These are phyloP conservation scores for Drosophila arawakana DNA, from an alignment of 1,140 invertebrate genomes.

Conservation along the genomic window DNA sequence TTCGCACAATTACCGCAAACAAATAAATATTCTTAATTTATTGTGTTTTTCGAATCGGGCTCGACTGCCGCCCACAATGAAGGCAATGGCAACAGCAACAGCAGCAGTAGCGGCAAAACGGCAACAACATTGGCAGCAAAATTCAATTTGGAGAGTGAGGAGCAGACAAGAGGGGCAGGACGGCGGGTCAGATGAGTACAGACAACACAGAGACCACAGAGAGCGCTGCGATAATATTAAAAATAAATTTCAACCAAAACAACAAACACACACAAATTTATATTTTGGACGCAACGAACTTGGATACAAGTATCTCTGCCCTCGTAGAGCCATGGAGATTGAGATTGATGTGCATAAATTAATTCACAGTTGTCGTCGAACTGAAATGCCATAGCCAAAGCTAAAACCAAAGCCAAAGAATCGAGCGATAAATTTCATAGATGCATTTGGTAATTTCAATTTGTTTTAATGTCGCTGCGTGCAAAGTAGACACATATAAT, in stretches of 20 bases:
- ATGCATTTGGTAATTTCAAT: slow-evolving; percentile 82
- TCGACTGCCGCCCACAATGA: slow-evolving; percentile 66
- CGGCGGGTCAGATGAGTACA: slow-evolving; percentile 31
- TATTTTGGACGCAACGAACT: slow-evolving; percentile 14
- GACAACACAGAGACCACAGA: slow-evolving; percentile 37
- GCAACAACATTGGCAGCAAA: slow-evolving; percentile 22
- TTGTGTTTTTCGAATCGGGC: slow-evolving; percentile 69
- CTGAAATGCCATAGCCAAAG: background rate
- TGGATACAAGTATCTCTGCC: background rate
- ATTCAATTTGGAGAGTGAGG: slow-evolving; percentile 11
- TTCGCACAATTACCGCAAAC: slow-evolving; percentile 80
- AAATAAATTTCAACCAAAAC: slow-evolving; percentile 73
- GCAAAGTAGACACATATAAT: slow-evolving; percentile 65
- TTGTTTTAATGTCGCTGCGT: slow-evolving; percentile 69
- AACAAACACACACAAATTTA: slow-evolving; percentile 61
- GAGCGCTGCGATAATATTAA: slow-evolving; percentile 68
- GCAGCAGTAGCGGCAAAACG: background rate
- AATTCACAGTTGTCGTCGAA: slow-evolving; percentile 53
- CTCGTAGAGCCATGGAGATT: slow-evolving; percentile 40
- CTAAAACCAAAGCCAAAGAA: background rate
- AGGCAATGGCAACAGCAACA: slow-evolving; percentile 7
- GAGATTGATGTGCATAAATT: slow-evolving; percentile 78
- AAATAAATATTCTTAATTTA: slow-evolving; percentile 82
- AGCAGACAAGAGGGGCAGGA: slow-evolving; percentile 9
- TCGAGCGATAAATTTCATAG: slow-evolving; percentile 71